Base-by-base conservation (phyloP, 2,888 invertebrate genomes). In the Leucophenga maculata region DNA sequence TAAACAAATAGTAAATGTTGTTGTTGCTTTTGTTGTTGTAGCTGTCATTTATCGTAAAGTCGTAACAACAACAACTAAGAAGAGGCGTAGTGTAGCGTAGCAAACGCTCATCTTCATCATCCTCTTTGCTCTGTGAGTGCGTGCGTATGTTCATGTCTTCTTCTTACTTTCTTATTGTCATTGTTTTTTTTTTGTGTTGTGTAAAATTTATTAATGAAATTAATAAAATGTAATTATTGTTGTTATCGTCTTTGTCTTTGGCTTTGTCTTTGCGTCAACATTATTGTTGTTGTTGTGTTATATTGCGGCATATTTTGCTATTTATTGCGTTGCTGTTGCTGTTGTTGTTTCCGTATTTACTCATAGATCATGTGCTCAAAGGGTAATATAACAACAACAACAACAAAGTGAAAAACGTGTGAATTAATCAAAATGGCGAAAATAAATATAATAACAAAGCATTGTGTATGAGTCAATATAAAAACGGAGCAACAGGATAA, bases 1-100 rank as follows among this genome's bases (percentile, higher is more conserved):
- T 54, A 50, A 22, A 48, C 39, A 20, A 18, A 68, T 60, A 9
- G 69, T 16, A 48, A 46, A 20, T 52, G 55, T 52, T 62, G 22
- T 69, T 71, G 60, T 65, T 65, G 8, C 18, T 18, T 13, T 32
- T 66, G 44, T 20, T 26, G 54, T 54, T 52, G 52, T 54, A 13
- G 60, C 60, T 16, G 60, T 60, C 60, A 44, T 44, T 60, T 60
- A 60, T 60, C 57, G 22, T 44, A 50, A 60, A 18, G 20, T 39
- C 16, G n/a, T 39, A 39, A 60, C 20, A 60, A 32, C 31, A 60
- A 60, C 16, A 60, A 60, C 3, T 39, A 26, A 59, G 26, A 26
- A 26, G 26, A 50, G 26, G 26, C 39, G 39, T 11, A 22, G 57
- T 57, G 31, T 13, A 57, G 31, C n/a, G 57, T 57, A n/a, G n/a